These are phyloP conservation scores for Nilaparvata lugens DNA, from an alignment of 1,140 invertebrate genomes.

Conservation along the genomic window DNA sequence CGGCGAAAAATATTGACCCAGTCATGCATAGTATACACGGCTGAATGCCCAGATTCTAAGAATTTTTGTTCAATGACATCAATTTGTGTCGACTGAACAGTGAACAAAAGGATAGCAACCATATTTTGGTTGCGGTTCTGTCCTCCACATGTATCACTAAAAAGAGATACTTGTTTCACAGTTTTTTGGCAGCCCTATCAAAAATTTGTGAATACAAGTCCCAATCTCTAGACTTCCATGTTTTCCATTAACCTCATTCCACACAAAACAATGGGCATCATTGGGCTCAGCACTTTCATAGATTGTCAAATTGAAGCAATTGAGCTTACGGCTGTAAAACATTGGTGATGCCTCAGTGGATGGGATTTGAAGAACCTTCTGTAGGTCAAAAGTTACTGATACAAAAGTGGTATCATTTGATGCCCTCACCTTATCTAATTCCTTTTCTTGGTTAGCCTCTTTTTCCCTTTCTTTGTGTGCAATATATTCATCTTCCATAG, in stretches of 20 bases:
- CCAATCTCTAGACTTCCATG: constrained; percentile 23
- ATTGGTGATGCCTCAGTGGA: constrained; percentile 14
- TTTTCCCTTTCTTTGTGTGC: no score
- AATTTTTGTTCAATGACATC: background rate
- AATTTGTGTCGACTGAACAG: background rate
- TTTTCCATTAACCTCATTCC: constrained; percentile 23
- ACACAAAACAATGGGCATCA: constrained; percentile 19
- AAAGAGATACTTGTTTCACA: constrained; percentile 21
- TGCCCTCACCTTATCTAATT: constrained; percentile 1
- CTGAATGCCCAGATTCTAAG: background rate
- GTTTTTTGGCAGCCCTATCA: constrained; percentile 9
- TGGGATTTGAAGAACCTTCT: constrained; percentile 1
- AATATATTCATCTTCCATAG: background rate
- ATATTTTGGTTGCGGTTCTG: constrained; percentile 24
- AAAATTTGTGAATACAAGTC: constrained; percentile 17
- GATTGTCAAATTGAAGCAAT: constrained; percentile 22
- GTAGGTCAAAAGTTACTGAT: constrained; percentile 15
- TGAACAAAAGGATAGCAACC: background rate
- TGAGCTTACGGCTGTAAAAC: constrained; percentile 23
- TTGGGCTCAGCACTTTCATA: constrained; percentile 20
- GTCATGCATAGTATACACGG: background rate
- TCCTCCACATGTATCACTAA: constrained; percentile 23
- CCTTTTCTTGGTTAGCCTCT: constrained; percentile 1
- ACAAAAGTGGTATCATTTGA: background rate
- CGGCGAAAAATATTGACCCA: background rate